Conservation (phyloP, 2,888 invertebrate genomes). For the Frankliniella intonsa region DNA sequence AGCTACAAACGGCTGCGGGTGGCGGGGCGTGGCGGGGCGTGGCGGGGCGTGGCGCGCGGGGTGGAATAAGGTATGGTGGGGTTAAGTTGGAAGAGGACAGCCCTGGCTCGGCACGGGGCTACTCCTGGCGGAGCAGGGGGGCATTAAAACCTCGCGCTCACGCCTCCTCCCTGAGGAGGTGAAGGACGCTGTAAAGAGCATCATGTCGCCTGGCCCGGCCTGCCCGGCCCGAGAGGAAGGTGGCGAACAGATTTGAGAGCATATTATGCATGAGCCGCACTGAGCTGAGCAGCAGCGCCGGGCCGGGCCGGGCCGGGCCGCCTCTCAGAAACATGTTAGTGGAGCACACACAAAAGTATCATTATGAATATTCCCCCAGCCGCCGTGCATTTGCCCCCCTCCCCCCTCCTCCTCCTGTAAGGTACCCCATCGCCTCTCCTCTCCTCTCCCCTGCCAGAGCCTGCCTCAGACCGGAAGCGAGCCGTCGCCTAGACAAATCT, state of each 20-base stretch:
- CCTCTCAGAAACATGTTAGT: neutral
- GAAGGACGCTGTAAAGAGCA: neutral
- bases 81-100: too few relatives aligned
- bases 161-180: neutral
- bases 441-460: too few relatives aligned
- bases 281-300: too few relatives aligned
- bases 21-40: too few relatives aligned
- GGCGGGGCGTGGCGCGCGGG: too few relatives aligned
- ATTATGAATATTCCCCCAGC: neutral
- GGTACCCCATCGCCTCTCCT: too few relatives aligned
- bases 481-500: slow-evolving; percentile 18
- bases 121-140: too few relatives aligned
- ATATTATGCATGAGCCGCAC: neutral
- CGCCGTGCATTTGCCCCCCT: too few relatives aligned
- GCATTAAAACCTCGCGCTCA: neutral
- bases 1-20: too few relatives aligned
- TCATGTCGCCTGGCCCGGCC: neutral
- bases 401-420: too few relatives aligned
- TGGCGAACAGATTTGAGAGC: neutral
- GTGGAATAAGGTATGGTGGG: too few relatives aligned
- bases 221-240: neutral
- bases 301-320: neutral
- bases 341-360: neutral
- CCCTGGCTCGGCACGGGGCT: too few relatives aligned
- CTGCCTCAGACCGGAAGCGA: neutral